These are phyloP conservation scores for Tadarida brasiliensis DNA, from an alignment of 2,797 vertebrate species.

Conservation along the genomic window DNA sequence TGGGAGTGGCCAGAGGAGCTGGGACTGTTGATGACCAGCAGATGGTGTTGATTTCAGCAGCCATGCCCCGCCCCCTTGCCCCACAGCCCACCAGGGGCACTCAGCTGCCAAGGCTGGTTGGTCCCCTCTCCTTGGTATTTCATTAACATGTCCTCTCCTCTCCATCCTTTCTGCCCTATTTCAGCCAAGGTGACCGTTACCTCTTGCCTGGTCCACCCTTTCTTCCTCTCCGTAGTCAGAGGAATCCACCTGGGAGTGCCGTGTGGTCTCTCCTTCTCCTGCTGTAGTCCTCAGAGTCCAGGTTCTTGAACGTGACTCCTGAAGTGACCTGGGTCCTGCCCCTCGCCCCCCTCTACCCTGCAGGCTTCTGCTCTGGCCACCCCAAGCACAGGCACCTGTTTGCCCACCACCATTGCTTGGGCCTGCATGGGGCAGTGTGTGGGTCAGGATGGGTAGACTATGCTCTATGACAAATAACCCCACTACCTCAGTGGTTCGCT, in stretches of 20 bases:
- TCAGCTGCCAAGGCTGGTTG: background rate
- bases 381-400: background rate
- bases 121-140: background rate
- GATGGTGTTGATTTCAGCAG: background rate
- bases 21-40: background rate
- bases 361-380: background rate
- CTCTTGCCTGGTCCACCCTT: background rate
- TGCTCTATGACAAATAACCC: background rate
- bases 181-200: background rate
- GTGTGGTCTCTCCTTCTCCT: background rate
- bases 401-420: background rate
- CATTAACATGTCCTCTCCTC: background rate
- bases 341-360: background rate
- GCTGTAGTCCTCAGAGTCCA: background rate
- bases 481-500: background rate
- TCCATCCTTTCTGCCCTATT: background rate
- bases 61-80: rapidly evolving
- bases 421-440: background rate
- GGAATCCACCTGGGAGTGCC: background rate
- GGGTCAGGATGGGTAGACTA: background rate
- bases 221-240: background rate
- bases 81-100: background rate
- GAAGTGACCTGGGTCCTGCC: background rate
- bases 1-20: background rate
- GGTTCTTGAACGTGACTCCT: background rate